These are phyloP conservation scores for Ectemnius lituratus DNA, from an alignment of 2,888 invertebrate species.

Conservation along the genomic window DNA sequence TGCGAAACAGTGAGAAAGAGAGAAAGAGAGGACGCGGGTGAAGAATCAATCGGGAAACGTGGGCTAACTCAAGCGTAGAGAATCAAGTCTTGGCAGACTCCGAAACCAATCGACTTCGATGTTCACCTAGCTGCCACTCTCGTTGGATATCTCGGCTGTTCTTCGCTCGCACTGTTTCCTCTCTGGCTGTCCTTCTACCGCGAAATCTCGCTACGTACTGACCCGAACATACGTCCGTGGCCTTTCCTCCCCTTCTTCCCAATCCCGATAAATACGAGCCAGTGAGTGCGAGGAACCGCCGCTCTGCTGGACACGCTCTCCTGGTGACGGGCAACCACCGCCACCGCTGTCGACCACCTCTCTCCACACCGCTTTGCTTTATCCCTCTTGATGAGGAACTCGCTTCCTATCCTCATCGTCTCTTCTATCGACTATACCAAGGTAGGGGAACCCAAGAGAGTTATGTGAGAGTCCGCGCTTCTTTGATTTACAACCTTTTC, in stretches of 20 bases:
- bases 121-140: too few relatives aligned
- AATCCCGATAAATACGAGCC: slow-evolving; percentile 68
- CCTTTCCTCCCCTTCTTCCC: slow-evolving; percentile 58
- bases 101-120: background rate
- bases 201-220: slow-evolving; percentile 71
- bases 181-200: slow-evolving; percentile 58
- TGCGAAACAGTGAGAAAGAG: background rate
- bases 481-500: too few relatives aligned
- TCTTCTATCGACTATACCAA: too few relatives aligned
- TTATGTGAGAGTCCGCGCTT: too few relatives aligned
- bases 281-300: slow-evolving; percentile 47
- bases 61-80: too few relatives aligned
- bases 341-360: too few relatives aligned
- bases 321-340: slow-evolving; percentile 11
- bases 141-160: background rate
- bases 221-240: slow-evolving; percentile 40
- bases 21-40: background rate
- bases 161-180: background rate
- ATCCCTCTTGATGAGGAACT: too few relatives aligned
- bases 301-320: slow-evolving; percentile 34
- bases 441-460: too few relatives aligned
- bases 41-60: too few relatives aligned
- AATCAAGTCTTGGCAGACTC: background rate
- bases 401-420: too few relatives aligned
- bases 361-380: too few relatives aligned